A percentile compares a stretch with the other conserved stretches of the same genome.
phyloP scores from a whole-genome alignment of 2,797 vertebrate species.

The Perodicticus potto region DNA sequence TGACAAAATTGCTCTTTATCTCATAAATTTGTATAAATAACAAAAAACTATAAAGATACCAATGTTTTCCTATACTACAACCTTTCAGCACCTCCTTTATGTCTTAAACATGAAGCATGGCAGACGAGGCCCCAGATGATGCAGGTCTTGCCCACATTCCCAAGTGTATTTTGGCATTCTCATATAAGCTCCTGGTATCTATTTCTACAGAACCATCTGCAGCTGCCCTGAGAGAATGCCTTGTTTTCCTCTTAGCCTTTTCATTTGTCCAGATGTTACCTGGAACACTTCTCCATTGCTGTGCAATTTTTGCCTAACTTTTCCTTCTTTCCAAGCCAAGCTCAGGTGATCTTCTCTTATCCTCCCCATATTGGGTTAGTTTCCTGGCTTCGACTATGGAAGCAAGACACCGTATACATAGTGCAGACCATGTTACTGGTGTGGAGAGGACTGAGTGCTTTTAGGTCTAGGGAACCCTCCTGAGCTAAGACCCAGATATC shows the following conservation, averaged over 20 bases:
- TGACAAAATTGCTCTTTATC: too few species aligned
- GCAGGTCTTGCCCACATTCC: not conserved
- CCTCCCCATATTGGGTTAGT: not conserved
- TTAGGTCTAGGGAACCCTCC: not conserved
- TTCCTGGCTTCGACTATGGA: not conserved
- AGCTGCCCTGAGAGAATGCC: not conserved
- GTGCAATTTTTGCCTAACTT: not conserved
- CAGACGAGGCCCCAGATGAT: not conserved
- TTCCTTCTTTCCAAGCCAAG: not conserved
- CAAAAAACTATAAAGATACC: not conserved
- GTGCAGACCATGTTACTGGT: not conserved
- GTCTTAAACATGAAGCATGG: not conserved
- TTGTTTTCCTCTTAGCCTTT: not conserved
- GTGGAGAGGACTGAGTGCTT: not conserved
- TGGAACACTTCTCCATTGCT: not conserved
- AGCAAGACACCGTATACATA: not conserved
- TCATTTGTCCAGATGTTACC: not conserved
- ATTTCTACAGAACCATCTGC: not conserved
- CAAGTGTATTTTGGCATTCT: not conserved
- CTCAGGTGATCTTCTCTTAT: not conserved
- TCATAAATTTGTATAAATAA: too few species aligned
- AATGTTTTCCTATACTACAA: not conserved
- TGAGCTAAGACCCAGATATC: not conserved
- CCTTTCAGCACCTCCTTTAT: not conserved
- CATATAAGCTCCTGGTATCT: not conserved